phyloP scores from a whole-genome alignment of 1,140 invertebrate genomes.

The Drosophila pruinosa region DNA sequence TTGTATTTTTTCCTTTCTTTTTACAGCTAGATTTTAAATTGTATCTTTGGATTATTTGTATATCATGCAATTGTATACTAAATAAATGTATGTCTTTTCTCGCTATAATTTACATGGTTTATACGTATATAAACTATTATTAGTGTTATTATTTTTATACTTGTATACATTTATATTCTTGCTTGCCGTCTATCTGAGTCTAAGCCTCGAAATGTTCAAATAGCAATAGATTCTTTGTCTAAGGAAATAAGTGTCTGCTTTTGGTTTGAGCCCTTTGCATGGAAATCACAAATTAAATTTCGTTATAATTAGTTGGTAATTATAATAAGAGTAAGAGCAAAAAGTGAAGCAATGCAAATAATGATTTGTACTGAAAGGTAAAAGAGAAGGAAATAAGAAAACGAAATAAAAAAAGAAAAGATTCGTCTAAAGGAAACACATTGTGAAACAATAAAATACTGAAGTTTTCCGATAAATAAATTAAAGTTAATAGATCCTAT shows the following conservation, averaged over 20 bases:
- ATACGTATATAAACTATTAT: conserved; percentile 16
- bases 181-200: conserved; percentile 34
- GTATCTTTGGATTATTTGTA: conserved; percentile 69
- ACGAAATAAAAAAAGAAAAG: conserved; percentile 14
- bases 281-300: conserved; percentile 45
- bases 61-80: conserved; percentile 64
- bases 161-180: conserved; percentile 41
- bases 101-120: conserved; percentile 61
- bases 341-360: conserved; percentile 46
- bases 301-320: conserved; percentile 22
- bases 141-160: conserved; percentile 40
- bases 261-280: conserved; percentile 52
- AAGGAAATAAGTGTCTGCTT: conserved; percentile 36
- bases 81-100: conserved; percentile 60
- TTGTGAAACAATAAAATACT: conserved; percentile 56
- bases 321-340: conserved; percentile 18
- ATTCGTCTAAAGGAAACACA: conserved; percentile 18
- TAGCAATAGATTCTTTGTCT: conserved; percentile 43
- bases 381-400: conserved; percentile 34
- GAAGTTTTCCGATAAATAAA: conserved; percentile 36
- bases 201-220: conserved; percentile 51
- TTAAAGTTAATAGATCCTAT: conserved; percentile 32
- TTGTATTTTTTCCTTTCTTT: conserved; percentile 70
- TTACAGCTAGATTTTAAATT: conserved; percentile 76
- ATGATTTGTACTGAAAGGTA: conserved; percentile 72